Evolutionary conservation across 2,113 vertebrate genomes (phyloP).

Genomic region (Cariama cristata): DNA sequence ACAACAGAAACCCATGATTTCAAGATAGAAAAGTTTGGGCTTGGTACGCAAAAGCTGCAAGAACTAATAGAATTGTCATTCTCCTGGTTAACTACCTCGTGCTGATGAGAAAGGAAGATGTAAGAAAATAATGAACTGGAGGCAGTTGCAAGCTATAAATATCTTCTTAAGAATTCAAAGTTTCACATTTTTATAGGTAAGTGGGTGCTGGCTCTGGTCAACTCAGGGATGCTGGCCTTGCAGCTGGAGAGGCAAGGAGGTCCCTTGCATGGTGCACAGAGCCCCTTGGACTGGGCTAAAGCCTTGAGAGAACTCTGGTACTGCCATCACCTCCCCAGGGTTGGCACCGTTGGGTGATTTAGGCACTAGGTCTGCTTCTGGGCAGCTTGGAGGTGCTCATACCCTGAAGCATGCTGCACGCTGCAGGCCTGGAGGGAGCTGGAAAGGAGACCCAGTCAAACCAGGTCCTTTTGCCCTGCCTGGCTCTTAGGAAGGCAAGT

Average conservation of each 20-base stretch:
- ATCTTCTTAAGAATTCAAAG: neutral
- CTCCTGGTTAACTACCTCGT: neutral
- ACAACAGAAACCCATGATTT: neutral
- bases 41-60: neutral
- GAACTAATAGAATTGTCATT: neutral
- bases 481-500: neutral
- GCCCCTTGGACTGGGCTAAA: neutral
- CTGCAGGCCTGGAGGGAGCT: neutral
- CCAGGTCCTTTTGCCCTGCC: neutral
- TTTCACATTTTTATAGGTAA: neutral
- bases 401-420: neutral
- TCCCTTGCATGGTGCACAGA: neutral
- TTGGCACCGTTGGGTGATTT: accelerated
- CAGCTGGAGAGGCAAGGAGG: neutral
- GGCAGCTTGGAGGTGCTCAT: neutral
- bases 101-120: neutral
- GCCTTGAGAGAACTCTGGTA: accelerated
- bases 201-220: neutral
- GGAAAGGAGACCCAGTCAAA: neutral
- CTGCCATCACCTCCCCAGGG: neutral
- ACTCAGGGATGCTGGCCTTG: neutral
- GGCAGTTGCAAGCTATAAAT: neutral
- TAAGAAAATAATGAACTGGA: neutral
- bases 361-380: accelerated
- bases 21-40: neutral